Conservation (phyloP, 2,113 vertebrate species). For the Rhinoptilus africanus region DNA sequence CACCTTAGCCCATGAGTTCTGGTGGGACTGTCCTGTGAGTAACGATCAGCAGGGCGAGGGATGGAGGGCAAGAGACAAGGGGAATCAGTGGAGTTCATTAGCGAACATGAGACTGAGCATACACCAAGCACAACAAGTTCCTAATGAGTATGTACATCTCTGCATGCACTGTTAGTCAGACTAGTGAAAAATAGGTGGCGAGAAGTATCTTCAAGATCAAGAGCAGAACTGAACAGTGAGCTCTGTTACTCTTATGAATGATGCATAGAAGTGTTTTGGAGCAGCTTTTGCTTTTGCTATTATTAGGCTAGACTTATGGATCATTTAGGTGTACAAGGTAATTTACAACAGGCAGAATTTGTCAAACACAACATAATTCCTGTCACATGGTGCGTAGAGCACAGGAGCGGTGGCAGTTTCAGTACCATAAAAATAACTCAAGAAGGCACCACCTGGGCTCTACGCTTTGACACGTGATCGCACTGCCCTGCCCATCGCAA, state of each 20-base stretch:
- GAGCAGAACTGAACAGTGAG: background rate
- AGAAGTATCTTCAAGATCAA: background rate
- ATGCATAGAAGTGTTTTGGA: background rate
- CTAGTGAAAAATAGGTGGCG: background rate
- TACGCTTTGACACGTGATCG: fast-evolving
- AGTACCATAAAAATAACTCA: background rate
- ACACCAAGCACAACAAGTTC: background rate
- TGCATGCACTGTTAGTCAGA: background rate
- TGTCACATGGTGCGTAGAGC: background rate
- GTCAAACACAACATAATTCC: background rate
- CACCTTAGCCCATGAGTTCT: background rate
- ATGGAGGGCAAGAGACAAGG: background rate
- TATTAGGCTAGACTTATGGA: background rate
- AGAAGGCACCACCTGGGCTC: background rate
- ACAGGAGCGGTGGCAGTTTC: background rate
- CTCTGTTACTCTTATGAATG: background rate
- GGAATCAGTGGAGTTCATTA: background rate
- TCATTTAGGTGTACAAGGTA: background rate
- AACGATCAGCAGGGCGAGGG: background rate
- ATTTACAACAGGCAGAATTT: background rate
- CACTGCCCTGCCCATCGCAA: fast-evolving
- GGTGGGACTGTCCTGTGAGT: background rate
- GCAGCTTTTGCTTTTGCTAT: background rate
- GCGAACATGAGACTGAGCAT: fast-evolving
- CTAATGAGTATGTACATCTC: background rate